phyloP scores from a whole-genome alignment of 2,113 vertebrate species.

The Megaceryle maxima region DNA sequence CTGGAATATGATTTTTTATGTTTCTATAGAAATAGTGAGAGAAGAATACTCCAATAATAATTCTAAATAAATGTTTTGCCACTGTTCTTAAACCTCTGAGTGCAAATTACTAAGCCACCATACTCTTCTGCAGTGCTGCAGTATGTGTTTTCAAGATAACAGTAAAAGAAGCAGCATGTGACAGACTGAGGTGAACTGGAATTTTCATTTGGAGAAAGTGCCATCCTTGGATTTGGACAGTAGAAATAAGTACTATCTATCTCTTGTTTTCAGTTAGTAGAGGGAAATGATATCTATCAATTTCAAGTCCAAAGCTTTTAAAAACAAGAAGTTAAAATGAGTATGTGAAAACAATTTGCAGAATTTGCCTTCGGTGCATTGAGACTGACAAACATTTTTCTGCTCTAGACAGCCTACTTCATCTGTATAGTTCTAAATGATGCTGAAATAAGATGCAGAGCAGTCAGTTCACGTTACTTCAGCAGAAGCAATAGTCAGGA shows the following conservation, averaged over 20 bases:
- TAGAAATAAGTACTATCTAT: neutral
- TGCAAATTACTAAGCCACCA: neutral
- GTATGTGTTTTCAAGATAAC: neutral
- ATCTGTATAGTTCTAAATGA: neutral
- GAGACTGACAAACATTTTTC: neutral
- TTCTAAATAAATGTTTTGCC: neutral
- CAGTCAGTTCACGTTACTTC: neutral
- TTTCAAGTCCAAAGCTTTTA: neutral
- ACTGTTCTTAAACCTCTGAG: neutral
- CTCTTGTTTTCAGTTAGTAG: neutral
- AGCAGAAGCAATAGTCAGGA: neutral
- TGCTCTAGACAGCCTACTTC: neutral
- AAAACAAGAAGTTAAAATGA: neutral
- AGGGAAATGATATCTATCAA: neutral
- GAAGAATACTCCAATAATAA: neutral
- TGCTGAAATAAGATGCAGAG: neutral
- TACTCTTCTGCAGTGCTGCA: neutral
- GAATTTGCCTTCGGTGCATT: neutral
- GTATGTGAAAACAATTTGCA: neutral
- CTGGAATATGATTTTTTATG: neutral
- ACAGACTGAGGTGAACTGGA: neutral
- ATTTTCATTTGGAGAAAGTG: neutral
- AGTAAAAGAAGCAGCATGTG: neutral
- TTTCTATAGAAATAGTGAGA: neutral
- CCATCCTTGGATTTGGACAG: neutral